Evolutionary conservation across 2,888 invertebrate genomes (phyloP).

Genomic region (Empis stercorea): DNA sequence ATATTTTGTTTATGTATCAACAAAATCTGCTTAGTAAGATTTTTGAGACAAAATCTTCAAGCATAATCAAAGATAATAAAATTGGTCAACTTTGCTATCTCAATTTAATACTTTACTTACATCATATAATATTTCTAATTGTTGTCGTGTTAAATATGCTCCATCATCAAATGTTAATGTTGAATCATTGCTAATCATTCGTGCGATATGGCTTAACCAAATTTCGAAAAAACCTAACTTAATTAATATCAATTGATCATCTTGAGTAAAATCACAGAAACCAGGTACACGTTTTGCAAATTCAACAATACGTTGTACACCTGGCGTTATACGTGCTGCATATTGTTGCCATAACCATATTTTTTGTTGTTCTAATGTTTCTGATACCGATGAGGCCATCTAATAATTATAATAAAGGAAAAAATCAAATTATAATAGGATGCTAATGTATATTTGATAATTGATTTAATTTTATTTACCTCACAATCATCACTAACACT

Average conservation of each 20-base stretch:
- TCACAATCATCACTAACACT: constrained; percentile 24
- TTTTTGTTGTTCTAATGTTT: constrained; percentile 57
- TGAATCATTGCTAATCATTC: constrained; percentile 59
- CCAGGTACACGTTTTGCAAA: constrained; percentile 92
- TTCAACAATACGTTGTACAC: constrained; percentile 88
- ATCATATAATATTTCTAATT: constrained; percentile 78
- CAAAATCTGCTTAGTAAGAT: too few species aligned
- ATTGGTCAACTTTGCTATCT: too few species aligned
- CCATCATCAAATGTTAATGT: constrained; percentile 85
- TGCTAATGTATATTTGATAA: too few species aligned
- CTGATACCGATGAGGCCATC: constrained; percentile 47
- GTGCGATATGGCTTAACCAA: constrained; percentile 79
- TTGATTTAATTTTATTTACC: constrained; percentile 8
- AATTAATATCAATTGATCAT: constrained; percentile 92
- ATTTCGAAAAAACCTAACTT: constrained; percentile 95
- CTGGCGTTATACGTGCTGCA: constrained; percentile 73
- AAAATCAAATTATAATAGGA: too few species aligned
- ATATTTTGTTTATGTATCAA: too few species aligned
- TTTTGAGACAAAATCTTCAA: too few species aligned
- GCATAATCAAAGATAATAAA: too few species aligned
- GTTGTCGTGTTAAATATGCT: constrained; percentile 64
- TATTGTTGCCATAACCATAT: constrained; percentile 82
- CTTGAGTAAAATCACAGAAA: constrained; percentile 80
- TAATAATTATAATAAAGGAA: too few species aligned
- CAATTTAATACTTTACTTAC: too few species aligned